Conservation (phyloP, 2,888 invertebrate genomes). For the Biston betularia region DNA sequence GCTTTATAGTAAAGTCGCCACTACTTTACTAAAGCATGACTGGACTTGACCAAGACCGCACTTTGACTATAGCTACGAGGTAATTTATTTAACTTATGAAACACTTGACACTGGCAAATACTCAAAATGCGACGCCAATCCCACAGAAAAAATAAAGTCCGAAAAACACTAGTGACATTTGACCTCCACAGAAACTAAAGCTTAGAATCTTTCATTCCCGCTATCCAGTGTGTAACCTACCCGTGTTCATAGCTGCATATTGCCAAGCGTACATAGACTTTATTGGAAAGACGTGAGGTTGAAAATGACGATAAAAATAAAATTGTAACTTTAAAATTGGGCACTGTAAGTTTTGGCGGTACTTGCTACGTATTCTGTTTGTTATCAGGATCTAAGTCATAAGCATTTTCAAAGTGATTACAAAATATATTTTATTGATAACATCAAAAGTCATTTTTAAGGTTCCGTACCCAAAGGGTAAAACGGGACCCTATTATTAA, state of each 20-base stretch:
- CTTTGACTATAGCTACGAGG: too few species aligned
- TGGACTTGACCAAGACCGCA: too few species aligned
- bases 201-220: conserved; percentile 32
- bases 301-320: conserved; percentile 6
- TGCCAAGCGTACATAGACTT: conserved; percentile 9
- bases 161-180: not conserved
- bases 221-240: conserved; percentile 26
- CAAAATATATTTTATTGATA: too few species aligned
- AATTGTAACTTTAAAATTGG: conserved; percentile 64
- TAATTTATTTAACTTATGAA: too few species aligned
- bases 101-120: too few species aligned
- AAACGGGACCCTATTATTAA: too few species aligned
- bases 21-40: too few species aligned
- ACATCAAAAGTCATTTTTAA: too few species aligned
- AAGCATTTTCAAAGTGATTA: not conserved
- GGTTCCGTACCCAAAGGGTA: too few species aligned
- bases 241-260: conserved; percentile 17
- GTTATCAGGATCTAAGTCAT: conserved; percentile 30
- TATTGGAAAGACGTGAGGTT: conserved; percentile 13
- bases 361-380: conserved; percentile 42
- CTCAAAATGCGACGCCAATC: too few species aligned
- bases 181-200: conserved; percentile 28
- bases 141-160: not conserved
- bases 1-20: too few species aligned
- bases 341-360: conserved; percentile 63